Conservation (phyloP, 2,113 vertebrate genomes). For the Mystacornis crossleyi region DNA sequence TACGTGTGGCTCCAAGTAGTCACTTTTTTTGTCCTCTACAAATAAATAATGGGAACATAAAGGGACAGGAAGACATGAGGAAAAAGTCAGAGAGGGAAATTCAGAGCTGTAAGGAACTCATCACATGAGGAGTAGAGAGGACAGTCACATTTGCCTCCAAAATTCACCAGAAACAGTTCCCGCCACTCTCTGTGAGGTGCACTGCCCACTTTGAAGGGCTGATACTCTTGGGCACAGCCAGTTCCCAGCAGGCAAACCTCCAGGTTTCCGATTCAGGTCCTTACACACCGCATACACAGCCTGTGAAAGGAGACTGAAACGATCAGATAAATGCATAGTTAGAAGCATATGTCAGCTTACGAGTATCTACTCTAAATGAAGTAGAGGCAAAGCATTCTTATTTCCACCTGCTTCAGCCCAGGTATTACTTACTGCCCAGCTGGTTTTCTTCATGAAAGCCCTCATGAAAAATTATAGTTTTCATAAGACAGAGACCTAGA, state of each 20-base stretch:
- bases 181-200: neutral
- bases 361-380: neutral
- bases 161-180: neutral
- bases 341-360: neutral
- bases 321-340: neutral
- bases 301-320: neutral
- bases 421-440: neutral
- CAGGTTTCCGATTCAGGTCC: neutral
- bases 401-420: neutral
- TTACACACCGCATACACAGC: neutral
- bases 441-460: neutral
- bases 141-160: neutral
- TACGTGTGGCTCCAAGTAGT: fast-evolving
- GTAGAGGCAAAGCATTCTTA: neutral
- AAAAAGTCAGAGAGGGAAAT: neutral
- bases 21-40: neutral
- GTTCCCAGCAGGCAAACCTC: neutral
- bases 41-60: fast-evolving
- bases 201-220: neutral
- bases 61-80: neutral
- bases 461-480: neutral
- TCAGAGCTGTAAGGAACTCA: neutral
- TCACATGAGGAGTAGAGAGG: neutral
- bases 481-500: neutral
- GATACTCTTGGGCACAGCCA: neutral